These are phyloP conservation scores for Sylvilagus bachmani DNA, from an alignment of 2,113 vertebrate genomes.

Conservation along the genomic window DNA sequence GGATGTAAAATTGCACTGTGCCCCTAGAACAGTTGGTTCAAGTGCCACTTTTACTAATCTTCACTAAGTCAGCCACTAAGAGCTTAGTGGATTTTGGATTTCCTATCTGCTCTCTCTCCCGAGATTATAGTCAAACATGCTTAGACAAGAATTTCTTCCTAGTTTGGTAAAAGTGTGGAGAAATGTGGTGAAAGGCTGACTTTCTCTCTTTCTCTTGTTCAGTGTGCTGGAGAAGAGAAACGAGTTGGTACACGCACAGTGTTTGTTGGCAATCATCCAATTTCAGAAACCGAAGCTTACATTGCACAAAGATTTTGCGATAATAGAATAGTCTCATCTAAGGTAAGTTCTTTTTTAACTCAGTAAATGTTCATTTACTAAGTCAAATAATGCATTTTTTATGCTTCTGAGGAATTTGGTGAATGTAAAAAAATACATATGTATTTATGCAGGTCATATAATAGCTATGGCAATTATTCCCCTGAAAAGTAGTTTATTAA, in stretches of 20 bases:
- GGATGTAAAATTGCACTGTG: neutral
- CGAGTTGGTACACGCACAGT: conserved; percentile 95
- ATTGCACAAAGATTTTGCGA: conserved; percentile 96
- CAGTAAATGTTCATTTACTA: neutral
- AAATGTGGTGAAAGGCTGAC: conserved; percentile 53
- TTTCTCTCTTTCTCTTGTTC: conserved; percentile 57
- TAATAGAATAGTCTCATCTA: conserved; percentile 98
- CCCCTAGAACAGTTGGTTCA: conserved; percentile 35
- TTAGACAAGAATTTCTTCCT: conserved; percentile 43
- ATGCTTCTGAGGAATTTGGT: conserved; percentile 37
- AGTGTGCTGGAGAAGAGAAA: conserved; percentile 96
- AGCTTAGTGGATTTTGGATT: conserved; percentile 55
- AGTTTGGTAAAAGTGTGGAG: conserved; percentile 10
- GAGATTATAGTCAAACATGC: conserved; percentile 1
- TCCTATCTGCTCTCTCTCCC: neutral
- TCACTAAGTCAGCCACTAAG: conserved; percentile 47
- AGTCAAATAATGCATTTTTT: fast-evolving
- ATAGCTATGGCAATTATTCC: conserved; percentile 6
- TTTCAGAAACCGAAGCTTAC: conserved; percentile 90
- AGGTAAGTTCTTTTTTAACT: conserved; percentile 89
- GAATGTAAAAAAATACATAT: neutral
- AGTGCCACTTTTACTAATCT: conserved; percentile 37
- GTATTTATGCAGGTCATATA: neutral
- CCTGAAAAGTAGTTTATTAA: neutral
- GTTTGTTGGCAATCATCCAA: conserved; percentile 92